Base-by-base conservation (phyloP, 2,797 vertebrate genomes). In the Liasis olivaceus region DNA sequence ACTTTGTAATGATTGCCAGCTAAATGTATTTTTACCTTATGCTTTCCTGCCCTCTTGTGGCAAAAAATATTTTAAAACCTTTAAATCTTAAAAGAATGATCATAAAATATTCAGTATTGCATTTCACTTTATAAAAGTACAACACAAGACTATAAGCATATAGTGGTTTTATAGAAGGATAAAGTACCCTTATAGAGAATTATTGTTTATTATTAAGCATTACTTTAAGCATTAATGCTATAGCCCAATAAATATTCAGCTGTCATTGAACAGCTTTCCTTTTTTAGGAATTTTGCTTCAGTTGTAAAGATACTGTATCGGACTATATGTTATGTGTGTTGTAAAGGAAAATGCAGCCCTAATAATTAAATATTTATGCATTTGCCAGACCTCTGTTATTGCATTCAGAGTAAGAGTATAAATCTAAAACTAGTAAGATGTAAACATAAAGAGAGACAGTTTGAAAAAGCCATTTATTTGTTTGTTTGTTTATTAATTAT, bases 31-130 rank as follows among this genome's bases (percentile, higher is more conserved):
- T 93, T 59, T 26, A 47, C 51, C 63, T 91, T 81, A 22, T 94
- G 84, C 89, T 92, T 69, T 96, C 36, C 95, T 96, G 97, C 95
- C 97, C 95, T 93, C 96, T 96, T 95, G 95, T 58, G 96, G 94
- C 91, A 59, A 47, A 5, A 15, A 69, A 60, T 28, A 13, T 51
- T 92, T 89, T 77, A 14, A 90, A 93, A 64, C 2, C 1, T 59
- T 51, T 81, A 87, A 59, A 66, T 88, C 66, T n/a, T 7, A 51
- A 72, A 92, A 3, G 24, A n/a, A 11, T 72, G 6, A 72, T 26
- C 8, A 66, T 59, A 12, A 42, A 47, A 81, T 81, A 47, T 81
- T 81, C 36, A 24, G 12, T 47, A 42, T 81, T 77, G 42, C 31
- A 85, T 90, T 63, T 72, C n/a, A 8, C 17, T 85, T 24, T 90